Evolutionary conservation across 1,140 invertebrate genomes (phyloP).

Genomic region (Zaprionus gabonicus): DNA sequence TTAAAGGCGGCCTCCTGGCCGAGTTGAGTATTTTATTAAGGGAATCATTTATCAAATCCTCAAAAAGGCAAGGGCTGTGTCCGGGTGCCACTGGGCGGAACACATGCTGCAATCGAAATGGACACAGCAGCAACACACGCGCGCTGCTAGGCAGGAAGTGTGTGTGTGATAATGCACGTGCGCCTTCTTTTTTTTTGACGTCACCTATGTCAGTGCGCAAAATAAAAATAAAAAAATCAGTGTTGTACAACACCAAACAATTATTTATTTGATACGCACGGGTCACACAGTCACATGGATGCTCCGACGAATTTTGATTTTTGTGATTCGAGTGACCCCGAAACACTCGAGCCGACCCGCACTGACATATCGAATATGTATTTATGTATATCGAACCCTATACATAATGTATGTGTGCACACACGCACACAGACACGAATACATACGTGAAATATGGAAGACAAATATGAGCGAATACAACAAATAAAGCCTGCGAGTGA

Average conservation of each 20-base stretch:
- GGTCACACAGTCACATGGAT: constrained; percentile 11
- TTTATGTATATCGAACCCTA: neutral
- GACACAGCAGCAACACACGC: constrained; percentile 2
- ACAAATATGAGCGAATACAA: neutral
- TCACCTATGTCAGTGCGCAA: constrained; percentile 33
- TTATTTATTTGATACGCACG: constrained; percentile 60
- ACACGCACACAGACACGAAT: neutral
- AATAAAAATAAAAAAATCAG: neutral
- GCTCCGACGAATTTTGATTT: constrained; percentile 15
- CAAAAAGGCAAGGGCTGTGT: constrained; percentile 9
- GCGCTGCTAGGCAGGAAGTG: constrained; percentile 57
- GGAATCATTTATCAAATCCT: constrained; percentile 73
- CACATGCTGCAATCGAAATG: constrained; percentile 19
- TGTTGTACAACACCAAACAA: constrained; percentile 53
- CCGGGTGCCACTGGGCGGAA: neutral
- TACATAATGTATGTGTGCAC: neutral
- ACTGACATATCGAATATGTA: constrained; percentile 12
- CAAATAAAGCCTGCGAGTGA: constrained; percentile 28
- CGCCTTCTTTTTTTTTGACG: constrained; percentile 12
- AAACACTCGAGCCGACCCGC: constrained; percentile 17
- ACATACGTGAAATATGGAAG: neutral
- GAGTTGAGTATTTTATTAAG: constrained; percentile 70
- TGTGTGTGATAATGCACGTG: constrained; percentile 66
- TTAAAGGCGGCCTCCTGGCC: constrained; percentile 67
- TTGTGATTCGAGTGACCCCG: constrained; percentile 40